Evolutionary conservation across 2,888 invertebrate species (phyloP).

Genomic region (Agrochola lota): DNA sequence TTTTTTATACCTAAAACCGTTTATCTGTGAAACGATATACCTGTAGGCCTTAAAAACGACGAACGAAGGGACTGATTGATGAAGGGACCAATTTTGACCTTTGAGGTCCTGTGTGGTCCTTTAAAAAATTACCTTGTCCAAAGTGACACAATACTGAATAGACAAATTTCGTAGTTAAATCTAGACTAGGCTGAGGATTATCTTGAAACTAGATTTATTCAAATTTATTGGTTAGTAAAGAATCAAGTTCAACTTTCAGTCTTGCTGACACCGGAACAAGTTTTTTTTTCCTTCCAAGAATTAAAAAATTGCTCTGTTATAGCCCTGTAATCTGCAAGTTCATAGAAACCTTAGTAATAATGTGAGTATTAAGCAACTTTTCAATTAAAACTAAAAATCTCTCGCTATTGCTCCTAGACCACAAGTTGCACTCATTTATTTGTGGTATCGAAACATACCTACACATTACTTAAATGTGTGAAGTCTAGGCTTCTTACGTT

Average conservation of each 20-base stretch:
- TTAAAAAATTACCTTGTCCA: neutral
- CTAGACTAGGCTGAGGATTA: neutral
- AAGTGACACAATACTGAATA: neutral
- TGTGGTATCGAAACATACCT: conserved; percentile 22
- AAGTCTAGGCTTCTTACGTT: conserved; percentile 15
- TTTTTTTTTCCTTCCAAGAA: too few relatives aligned
- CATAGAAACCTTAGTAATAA: neutral
- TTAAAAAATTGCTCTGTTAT: neutral
- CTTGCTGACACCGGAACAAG: too few relatives aligned
- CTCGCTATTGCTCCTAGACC: conserved; percentile 1
- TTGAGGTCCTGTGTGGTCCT: neutral
- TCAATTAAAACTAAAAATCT: neutral
- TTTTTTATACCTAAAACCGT: neutral
- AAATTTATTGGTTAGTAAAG: too few relatives aligned
- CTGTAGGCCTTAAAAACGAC: neutral
- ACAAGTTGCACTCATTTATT: conserved; percentile 1
- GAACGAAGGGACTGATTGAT: neutral
- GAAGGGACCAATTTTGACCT: neutral
- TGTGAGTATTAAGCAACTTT: neutral
- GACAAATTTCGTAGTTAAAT: neutral
- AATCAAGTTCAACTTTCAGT: neutral
- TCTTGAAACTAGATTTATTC: neutral
- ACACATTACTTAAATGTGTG: neutral
- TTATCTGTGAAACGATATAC: neutral
- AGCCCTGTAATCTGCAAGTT: neutral